A percentile compares a stretch with the other conserved stretches of the same genome.
Conservation (phyloP, 2,888 invertebrate genomes). For the Diaperis boleti region DNA sequence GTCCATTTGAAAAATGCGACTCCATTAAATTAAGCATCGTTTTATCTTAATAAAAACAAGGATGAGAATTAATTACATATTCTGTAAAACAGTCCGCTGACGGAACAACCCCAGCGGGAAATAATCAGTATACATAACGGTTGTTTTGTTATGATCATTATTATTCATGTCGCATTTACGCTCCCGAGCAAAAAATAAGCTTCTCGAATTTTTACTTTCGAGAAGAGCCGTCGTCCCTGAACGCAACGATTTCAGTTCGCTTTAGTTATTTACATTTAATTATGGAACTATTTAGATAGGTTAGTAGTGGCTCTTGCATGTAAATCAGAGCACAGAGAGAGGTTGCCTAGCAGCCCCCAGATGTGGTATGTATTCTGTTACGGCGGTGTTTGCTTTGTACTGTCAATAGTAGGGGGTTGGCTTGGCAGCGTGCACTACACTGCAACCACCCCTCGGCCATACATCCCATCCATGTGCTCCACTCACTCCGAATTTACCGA, state of each 20-base stretch:
- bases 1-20: no score
- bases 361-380: constrained; percentile 47
- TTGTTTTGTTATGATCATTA: background rate
- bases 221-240: constrained; percentile 17
- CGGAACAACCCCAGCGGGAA: no score
- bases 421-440: constrained; percentile 16
- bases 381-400: constrained; percentile 47
- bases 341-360: constrained; percentile 45
- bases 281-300: constrained; percentile 49
- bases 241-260: constrained; percentile 18
- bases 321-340: constrained; percentile 43
- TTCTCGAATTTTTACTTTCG: constrained; percentile 5
- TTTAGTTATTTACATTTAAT: constrained; percentile 50
- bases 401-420: constrained; percentile 42
- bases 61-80: no score
- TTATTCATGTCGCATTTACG: constrained; percentile 1
- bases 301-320: constrained; percentile 46
- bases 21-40: no score
- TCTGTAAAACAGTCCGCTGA: no score
- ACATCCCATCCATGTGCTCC: constrained; percentile 26
- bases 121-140: background rate
- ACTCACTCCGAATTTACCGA: constrained; percentile 39
- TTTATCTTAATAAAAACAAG: no score
- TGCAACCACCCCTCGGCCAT: constrained; percentile 6
- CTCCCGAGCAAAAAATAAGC: background rate